Evolutionary conservation across 2,888 invertebrate species (phyloP), one percentile per base, ranked within the genome.

Genomic region (Synergus japonicus): DNA sequence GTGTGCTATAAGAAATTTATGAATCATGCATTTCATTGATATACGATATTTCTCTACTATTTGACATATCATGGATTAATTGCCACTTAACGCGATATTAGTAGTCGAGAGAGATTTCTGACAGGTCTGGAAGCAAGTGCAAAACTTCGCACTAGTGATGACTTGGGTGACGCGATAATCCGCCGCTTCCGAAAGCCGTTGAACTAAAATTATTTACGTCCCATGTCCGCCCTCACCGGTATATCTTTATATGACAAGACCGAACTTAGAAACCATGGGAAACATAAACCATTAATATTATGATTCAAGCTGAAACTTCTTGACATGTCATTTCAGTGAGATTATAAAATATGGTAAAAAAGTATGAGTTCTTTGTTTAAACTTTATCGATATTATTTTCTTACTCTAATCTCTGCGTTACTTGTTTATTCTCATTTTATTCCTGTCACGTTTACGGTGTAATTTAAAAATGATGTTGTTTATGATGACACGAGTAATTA

Each of bases 151-250:
- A 54, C 73, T 73, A 73, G 15, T 73, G 73, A 37, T 73, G 73
- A 37, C 73, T 37, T 13, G 80, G 79, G 64, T 81, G 82, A 82
- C 84, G 79, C 80, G 86, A 84, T 86, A 86, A 86, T 84, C 85
- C 83, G 81, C 80, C 78, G 82, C 83, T 86, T 86, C 85, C 83
- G 82, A 83, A 84, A 83, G 82, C 79, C 79, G 43, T 82, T 76
- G 81, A 80, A 76, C 77, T 78, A 60, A 79, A 83, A 85, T 85
- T 86, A 86, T 86, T 85, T 85, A 83, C 83, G 85, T 83, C 82
- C 77, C 63, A 69, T 83, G 84, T 85, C 82, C 80, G 69, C 81
- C 80, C 81, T 80, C 82, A 84, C 83, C 78, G 49, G 60, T 80
- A 58, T 79, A 58, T 79, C 54, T 43, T 29, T 65, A 78, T 64